Percentiles rank a stretch among this genome's conserved stretches.
phyloP scores from a whole-genome alignment of 2,797 vertebrate species.

The Microcaecilia unicolor region DNA sequence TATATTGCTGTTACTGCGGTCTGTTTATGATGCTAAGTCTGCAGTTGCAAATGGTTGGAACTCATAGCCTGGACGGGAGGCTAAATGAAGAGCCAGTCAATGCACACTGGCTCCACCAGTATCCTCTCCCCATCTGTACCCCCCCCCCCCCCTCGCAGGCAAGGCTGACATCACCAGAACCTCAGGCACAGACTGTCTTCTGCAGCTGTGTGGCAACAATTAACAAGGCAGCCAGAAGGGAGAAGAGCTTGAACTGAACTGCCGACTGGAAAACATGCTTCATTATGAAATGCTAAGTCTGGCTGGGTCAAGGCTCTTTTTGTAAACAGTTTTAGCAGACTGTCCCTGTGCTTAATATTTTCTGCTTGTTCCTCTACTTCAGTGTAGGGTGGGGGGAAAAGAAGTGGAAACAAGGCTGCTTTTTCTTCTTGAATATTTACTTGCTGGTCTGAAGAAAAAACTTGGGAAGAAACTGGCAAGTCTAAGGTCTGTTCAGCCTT shows the following conservation, averaged over 20 bases:
- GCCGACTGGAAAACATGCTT: accelerated
- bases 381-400: too few relatives aligned
- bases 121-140: too few relatives aligned
- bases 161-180: accelerated
- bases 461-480: neutral
- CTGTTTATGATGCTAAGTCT: too few relatives aligned
- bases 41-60: neutral
- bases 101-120: neutral
- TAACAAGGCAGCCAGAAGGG: neutral
- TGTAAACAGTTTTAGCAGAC: neutral
- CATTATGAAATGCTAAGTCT: neutral
- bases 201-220: neutral
- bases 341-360: neutral
- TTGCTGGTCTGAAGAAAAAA: too few relatives aligned
- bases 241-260: neutral
- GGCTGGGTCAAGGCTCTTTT: neutral
- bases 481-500: too few relatives aligned
- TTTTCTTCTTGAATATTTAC: too few relatives aligned
- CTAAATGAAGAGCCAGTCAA: neutral
- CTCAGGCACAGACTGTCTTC: accelerated
- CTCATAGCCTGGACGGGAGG: neutral
- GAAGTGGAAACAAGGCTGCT: too few relatives aligned
- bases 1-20: too few relatives aligned
- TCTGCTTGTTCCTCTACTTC: too few relatives aligned
- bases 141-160: too few relatives aligned